Conservation (phyloP, 2,888 invertebrate genomes). For the Agonopterix heracliana region DNA sequence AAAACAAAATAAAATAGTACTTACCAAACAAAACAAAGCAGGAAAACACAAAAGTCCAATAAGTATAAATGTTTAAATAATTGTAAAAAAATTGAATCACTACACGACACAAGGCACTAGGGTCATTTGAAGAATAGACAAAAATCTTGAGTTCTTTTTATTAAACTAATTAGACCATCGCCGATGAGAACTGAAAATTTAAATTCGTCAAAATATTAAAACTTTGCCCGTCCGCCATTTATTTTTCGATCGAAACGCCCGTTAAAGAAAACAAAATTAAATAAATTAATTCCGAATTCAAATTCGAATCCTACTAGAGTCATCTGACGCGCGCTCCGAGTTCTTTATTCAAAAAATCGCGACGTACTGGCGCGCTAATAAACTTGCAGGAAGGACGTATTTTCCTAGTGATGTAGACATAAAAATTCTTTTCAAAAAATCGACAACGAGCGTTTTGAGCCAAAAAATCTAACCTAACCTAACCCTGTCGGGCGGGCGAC, state of each 20-base stretch:
- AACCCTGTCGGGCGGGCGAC: conserved; percentile 75
- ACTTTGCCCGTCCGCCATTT: conserved; percentile 40
- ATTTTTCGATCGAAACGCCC: conserved; percentile 50
- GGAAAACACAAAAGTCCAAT: conserved; percentile 62
- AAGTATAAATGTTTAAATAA: conserved; percentile 36
- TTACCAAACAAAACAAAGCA: conserved; percentile 55
- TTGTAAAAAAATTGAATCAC: conserved; percentile 50
- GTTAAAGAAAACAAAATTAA: conserved; percentile 24
- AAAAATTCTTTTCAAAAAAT: conserved; percentile 66
- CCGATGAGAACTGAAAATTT: conserved; percentile 48
- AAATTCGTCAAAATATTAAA: conserved; percentile 21
- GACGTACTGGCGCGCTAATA: conserved; percentile 54
- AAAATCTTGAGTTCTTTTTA: conserved; percentile 47
- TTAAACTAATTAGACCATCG: conserved; percentile 44
- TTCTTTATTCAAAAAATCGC: conserved; percentile 65
- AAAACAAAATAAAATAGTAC: conserved; percentile 33
- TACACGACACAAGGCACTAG: conserved; percentile 69
- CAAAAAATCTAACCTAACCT: conserved; percentile 77
- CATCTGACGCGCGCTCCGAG: conserved; percentile 38
- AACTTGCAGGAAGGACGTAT: conserved; percentile 53
- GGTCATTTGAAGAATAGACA: conserved; percentile 47
- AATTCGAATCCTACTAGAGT: conserved; percentile 52
- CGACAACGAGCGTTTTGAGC: conserved; percentile 72
- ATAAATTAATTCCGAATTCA: conserved; percentile 35
- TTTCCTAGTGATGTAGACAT: conserved; percentile 56